Base-by-base conservation (phyloP, 1,140 invertebrate species). In the Anastrepha obliqua region DNA sequence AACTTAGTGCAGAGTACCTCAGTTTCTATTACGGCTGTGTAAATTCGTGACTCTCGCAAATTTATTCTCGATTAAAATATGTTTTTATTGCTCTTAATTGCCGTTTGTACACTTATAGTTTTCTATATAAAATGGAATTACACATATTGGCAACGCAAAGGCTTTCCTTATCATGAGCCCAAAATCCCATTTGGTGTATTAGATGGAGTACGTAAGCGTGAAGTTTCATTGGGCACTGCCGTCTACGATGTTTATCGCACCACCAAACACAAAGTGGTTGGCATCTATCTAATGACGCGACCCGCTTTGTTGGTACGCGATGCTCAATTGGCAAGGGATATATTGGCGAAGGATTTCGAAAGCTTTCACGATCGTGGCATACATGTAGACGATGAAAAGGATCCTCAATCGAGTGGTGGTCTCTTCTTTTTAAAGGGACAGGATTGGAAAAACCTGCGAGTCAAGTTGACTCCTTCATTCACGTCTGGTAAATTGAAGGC, bases 401-500 rank as follows among this genome's bases (percentile, higher is more conserved):
- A 92, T 90, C 89, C 91, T 20, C 65, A 85, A 74, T 86, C 86
- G 1, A 88, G 88, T 9, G 89, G 89, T 7, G 92, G 94, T 88
- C 64, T 94, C 0, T 94, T 94, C 67, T 90, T 91, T 65, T 88
- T 93, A 0, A 91, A 93, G 58, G 92, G 91, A 6, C 90, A 92
- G 89, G 91, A 89, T 17, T 95, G 95, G 95, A 93, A 91, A 88
- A 90, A 89, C 47, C 86, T 95, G 0, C 90, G 94, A 44, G 88
- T 91, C 0, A 94, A 94, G 88, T 87, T 95, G 3, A 93, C 93
- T 1, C 94, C 95, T 3, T 93, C 94, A 5, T 95, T 95, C 89
- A 94, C 94, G 0, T 91, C 94, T 0, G 93, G 92, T 9, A 95
- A 95, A 90, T 90, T 95, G 17, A 95, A 94, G 87, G 88, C 89